Evolutionary conservation across 1,140 invertebrate species (phyloP), one percentile per base, ranked within the genome.

Genomic region (Akabosia matsudoensis): DNA sequence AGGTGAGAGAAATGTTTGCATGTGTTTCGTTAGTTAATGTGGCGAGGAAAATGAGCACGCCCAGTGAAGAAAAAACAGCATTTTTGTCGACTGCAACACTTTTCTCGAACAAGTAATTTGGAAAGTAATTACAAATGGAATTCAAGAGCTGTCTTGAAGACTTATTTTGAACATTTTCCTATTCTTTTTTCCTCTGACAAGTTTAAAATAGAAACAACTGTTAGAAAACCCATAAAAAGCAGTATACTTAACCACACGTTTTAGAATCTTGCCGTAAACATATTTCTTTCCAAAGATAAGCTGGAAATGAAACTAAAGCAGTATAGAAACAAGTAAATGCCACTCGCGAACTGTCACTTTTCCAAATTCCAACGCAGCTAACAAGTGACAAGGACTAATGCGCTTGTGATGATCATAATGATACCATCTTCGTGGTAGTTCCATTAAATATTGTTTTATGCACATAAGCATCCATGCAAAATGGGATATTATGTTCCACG

Each of bases 341-440:
- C 18, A 45, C 37, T 45, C 18, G 7, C 37, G 18, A 45, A 45
- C 24, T 67, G 61, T 67, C 61, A 67, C 61, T 67, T 67, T 2
- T 2, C 61, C 26, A 67, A 31, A 67, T 67, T 67, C 61, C 61
- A 30, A 24, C 28, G 61, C 61, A 30, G 61, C 61, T 67, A 67
- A 67, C 61, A 30, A 67, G 61, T 67, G 61, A 67, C 61, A 67
- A 67, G 61, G 61, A 67, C 61, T 67, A 67, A 67, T 67, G 61
- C 22, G 22, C 61, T 67, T 56, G 22, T 16, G 22, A 56, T 16
- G 54, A 7, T 56, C 54, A 56, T 45, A 18, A 45, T 45, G 37
- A 45, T 45, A 45, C 37, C 18, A 45, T 45, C 7, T 45, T 18
- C 37, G n/a, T n/a, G n/a, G n/a, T n/a, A n/a, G n/a, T n/a, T n/a